Base-by-base conservation (phyloP, 35 echinoderm and acorn worm genomes). In the Holothuria glaberrima region DNA sequence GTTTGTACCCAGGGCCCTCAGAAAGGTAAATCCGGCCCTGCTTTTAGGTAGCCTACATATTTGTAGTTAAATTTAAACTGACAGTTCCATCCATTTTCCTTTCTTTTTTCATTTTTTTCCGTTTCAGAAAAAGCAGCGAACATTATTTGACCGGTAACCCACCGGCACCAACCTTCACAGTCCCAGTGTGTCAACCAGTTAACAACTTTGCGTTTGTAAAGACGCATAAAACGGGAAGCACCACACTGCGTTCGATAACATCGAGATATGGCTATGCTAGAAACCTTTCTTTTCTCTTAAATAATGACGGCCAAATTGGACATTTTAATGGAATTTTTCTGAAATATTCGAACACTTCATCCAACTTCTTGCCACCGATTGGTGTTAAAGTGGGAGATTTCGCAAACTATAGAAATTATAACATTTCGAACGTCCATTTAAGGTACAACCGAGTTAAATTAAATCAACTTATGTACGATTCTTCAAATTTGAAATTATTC, bases 211-310 rank as follows among this genome's bases (percentile, higher is more conserved):
- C 66, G 4, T 94, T 94, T 34, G 80, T 94, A 24, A 94, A 94
- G 64, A 94, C 92, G 17, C 92, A 94, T 33, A 94, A 94, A 61
- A 94, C 92, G 22, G 92, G 76, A 35, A 94, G 92, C 63, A 94
- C 92, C 12, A 94, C 92, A 19, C 31, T 90, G 10, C 68, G 75
- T 4, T 90, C 92, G 19, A 90, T 94, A 6, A 74, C 89, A 45
- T 54, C 80, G 20, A 88, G 92, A 14, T 94, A 64, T 80, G 92
- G 88, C 1, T 87, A 71, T n/a, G 36, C 65, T 13, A 62, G 70
- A 30, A 46, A 73, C 21, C 71, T 94, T 6, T 94, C 92, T 9
- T 90, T 90, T 16, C 52, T 92, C 4, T 59, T 59, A 29, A 90
- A 67, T 33, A 84, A 65, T 27, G 69, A 78, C 34, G 57, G 69